Evolutionary conservation across 2,888 invertebrate species (phyloP).

Genomic region (Auanema freiburgensis): DNA sequence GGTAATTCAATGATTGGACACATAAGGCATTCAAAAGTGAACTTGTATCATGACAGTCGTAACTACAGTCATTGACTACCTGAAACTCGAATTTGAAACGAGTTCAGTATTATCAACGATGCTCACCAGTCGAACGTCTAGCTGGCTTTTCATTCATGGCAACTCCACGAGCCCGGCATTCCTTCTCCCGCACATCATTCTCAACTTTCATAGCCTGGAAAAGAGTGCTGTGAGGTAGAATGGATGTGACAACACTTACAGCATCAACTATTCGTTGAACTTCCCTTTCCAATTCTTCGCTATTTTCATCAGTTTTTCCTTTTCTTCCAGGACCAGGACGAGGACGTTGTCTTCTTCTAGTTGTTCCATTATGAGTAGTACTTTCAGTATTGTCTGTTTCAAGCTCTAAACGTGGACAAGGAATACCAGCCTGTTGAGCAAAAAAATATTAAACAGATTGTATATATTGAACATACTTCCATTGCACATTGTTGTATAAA

Average conservation of each 20-base stretch:
- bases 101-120: too few relatives aligned
- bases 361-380: conserved; percentile 4
- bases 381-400: conserved; percentile 11
- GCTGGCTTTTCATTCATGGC: not conserved
- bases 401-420: conserved; percentile 10
- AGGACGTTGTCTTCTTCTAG: conserved; percentile 15
- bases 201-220: conserved; percentile 40
- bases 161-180: conserved; percentile 34
- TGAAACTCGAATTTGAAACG: too few relatives aligned
- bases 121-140: too few relatives aligned
- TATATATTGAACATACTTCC: not conserved
- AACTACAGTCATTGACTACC: too few relatives aligned
- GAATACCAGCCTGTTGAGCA: conserved; percentile 13
- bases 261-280: conserved; percentile 43
- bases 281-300: conserved; percentile 41
- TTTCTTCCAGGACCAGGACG: conserved; percentile 23
- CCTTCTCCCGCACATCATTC: conserved; percentile 42
- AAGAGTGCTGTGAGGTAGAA: not conserved
- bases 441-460: not conserved
- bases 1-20: too few relatives aligned
- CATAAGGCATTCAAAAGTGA: too few relatives aligned
- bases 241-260: conserved; percentile 11
- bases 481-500: conserved; percentile 9
- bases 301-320: conserved; percentile 31
- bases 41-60: too few relatives aligned